Evolutionary conservation across 1,140 invertebrate species (phyloP), one percentile per base, ranked within the genome.

Genomic region (Homarus americanus): DNA sequence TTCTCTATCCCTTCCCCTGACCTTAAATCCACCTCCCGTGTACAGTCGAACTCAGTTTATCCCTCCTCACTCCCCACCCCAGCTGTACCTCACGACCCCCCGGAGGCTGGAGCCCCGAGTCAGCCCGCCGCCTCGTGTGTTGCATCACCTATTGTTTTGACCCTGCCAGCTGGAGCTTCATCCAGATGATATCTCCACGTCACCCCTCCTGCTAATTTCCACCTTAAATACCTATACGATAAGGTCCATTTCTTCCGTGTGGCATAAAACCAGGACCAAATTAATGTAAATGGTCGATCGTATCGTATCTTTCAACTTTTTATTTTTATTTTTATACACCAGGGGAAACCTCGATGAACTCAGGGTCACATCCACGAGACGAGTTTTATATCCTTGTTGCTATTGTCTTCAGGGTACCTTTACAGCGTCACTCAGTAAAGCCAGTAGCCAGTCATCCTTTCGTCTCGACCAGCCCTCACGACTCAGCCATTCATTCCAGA

Each of bases 231-330:
- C 4, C 38, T 9, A 12, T 36, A 17, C 32, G 1, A 4, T 40
- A 75, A 34, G 72, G 17, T 17, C 3, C 32, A 40, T 75, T 75
- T 75, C 72, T 75, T 32, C 10, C n/a, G n/a, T 72, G 72, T 12
- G 34, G 38, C 32, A n/a, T 38, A 75, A 40, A n/a, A 12, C 12
- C 17, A 36, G 72, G 15, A 15, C 34, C 34, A 75, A 75, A 75
- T 75, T 36, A 75, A 75, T 75, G 72, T 75, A 75, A 75, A 75
- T 75, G 72, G 72, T 75, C 15, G 72, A 75, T 75, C 34, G 72
- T 75, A 75, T 75, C 72, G 17, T 40, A 12, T 12, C 3, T 36
- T 75, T 40, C 24, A 32, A 10, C 28, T 9, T 12, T 40, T 36
- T 75, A 10, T 12, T 75, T n/a, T 63, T 20, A 24, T 24, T 63